Evolutionary conservation across 2,797 vertebrate genomes (phyloP).

Genomic region (Pteronotus mesoamericanus): DNA sequence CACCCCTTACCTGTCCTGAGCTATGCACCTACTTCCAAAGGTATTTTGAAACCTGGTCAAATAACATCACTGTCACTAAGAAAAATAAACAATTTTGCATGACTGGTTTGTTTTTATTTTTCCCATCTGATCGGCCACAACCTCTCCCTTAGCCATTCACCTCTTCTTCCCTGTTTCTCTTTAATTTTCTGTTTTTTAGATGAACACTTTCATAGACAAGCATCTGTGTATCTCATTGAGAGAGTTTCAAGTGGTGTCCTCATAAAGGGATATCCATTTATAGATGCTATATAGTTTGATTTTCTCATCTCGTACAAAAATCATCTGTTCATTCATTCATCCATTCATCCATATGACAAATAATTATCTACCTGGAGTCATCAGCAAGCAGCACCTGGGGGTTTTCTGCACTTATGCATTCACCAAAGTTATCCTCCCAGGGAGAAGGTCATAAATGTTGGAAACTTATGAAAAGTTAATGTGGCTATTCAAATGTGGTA

Average conservation of each 20-base stretch:
- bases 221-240: background rate
- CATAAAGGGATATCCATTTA: background rate
- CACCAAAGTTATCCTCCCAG: no score
- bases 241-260: background rate
- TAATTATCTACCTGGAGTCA: background rate
- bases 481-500: background rate
- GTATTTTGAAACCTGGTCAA: background rate
- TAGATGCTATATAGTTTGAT: background rate
- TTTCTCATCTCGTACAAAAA: background rate
- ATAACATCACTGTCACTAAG: background rate
- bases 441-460: background rate
- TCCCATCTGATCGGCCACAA: background rate
- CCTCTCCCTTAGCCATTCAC: background rate
- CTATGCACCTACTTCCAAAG: background rate
- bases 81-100: background rate
- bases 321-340: background rate
- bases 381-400: no score
- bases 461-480: background rate
- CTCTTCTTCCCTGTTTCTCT: background rate
- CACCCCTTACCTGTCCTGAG: background rate
- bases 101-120: background rate
- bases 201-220: background rate
- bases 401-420: background rate
- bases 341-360: background rate
- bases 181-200: background rate